Conservation (phyloP, 2,888 invertebrate genomes). For the Callosobruchus maculatus region DNA sequence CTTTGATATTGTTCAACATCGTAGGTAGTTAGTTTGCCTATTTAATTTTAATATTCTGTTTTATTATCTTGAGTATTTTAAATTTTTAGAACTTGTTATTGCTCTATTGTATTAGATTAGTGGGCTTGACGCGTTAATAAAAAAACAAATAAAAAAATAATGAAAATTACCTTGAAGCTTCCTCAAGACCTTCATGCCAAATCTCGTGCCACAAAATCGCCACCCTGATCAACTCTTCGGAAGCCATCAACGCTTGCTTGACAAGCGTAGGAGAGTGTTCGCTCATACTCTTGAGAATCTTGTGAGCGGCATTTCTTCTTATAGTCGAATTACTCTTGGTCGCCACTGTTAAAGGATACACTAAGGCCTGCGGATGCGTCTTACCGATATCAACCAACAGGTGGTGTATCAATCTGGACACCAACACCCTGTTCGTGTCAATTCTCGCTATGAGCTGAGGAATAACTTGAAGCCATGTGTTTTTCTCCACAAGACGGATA, state of each 20-base stretch:
- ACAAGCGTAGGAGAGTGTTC: conserved; percentile 91
- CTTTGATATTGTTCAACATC: too few species aligned
- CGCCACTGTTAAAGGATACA: conserved; percentile 96
- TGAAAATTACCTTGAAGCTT: conserved; percentile 73
- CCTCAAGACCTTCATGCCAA: conserved; percentile 97
- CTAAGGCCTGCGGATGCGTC: conserved; percentile 94
- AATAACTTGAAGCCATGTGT: conserved; percentile 99
- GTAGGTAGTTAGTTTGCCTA: too few species aligned
- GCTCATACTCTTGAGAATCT: conserved; percentile 91
- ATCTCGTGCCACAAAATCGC: conserved; percentile 99
- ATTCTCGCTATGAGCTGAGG: conserved; percentile 98
- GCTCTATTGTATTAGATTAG: too few species aligned
- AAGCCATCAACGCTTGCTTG: conserved; percentile 92
- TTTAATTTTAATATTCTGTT: too few species aligned
- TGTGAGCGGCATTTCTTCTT: conserved; percentile 87
- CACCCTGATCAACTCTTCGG: conserved; percentile 94
- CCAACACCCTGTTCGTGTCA: conserved; percentile 85
- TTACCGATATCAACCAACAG: conserved; percentile 95
- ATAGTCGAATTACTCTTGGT: conserved; percentile 87
- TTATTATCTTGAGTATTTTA: too few species aligned
- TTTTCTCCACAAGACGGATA: conserved; percentile 89
- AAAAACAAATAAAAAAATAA: too few species aligned
- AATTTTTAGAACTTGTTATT: too few species aligned
- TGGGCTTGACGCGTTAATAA: too few species aligned
- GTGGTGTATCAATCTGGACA: conserved; percentile 88